Base-by-base conservation (phyloP, 2,888 invertebrate species). In the Candidula unifasciata region DNA sequence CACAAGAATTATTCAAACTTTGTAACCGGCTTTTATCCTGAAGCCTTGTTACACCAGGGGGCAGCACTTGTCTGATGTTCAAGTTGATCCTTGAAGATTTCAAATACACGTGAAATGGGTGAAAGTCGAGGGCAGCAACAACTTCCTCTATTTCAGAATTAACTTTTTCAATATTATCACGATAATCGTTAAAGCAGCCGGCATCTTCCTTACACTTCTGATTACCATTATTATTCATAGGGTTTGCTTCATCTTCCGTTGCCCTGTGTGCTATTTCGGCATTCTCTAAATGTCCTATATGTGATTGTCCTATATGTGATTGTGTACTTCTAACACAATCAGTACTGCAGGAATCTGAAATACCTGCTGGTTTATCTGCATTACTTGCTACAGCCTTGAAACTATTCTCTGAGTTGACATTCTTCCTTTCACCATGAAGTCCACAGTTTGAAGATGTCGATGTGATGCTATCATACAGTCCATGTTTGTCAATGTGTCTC, bases 61-160 rank as follows among this genome's bases (percentile, higher is more conserved):
- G 95, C 90, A 97, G 94, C 60, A 99, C 98, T 94, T 99, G 98
- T 92, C 99, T 95, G 13, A 98, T 96, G 95, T 98, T 99, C 88
- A 99, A 95, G 94, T 99, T 99, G 83, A 99, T 97, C 92, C 99
- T 95, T 57, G 96, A 96, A 89, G 95, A 95, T 80, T 94, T 93
- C 71, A 97, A 94, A 93, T 96, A 97, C 78, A 94, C 93, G 33
- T 89, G 85, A 82, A 93, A 90, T 24, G 90, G 89, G 16, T 71
- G 78, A 89, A 90, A 91, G 60, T 91, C 83, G 33, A 87, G 27
- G 0, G 3, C 37, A 35, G 76, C 5, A 69, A 87, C 8, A 13
- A 68, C 66, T 1, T 73, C 21, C n/a, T 84, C 57, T 2, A 89
- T 88, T 33, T 64, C 80, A 24, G 86, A 80, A 80, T 89, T 89